Base-by-base conservation (phyloP, 1,140 invertebrate genomes). In the Solenopsis invicta region DNA sequence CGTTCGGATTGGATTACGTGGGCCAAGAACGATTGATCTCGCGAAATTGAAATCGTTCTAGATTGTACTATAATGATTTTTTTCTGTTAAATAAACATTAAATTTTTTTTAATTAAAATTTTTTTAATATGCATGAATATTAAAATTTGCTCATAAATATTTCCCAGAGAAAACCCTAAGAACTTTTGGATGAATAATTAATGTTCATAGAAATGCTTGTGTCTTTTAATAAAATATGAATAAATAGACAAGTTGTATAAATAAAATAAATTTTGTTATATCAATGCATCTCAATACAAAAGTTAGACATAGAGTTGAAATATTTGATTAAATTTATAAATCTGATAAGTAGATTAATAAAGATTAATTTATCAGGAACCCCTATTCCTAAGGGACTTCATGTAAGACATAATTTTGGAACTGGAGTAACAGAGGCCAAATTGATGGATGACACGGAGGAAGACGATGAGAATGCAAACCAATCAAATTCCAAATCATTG, bases 371-470 rank as follows among this genome's bases (percentile, higher is more conserved):
- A 66, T 77, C 85, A 97, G 97, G 97, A 80, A 97, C 97, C 94
- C 94, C 96, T 48, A 96, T 98, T 87, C 97, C 97, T 9, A 93
- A 95, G 77, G 98, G 98, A 6, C 93, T 98, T 2, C 97, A 98
- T 94, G 95, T 98, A 4, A 95, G 97, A 56, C 96, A 98, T 76
- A 97, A 98, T 95, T 94, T 98, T 18, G 90, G 97, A 93, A 98
- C 97, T 37, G 97, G 97, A 13, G 89, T 96, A 80, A 97, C 96
- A 69, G 97, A 98, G 93, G 98, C 97, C 0, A 98, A 98, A 94
- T 93, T 98, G 61, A 92, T 98, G 87, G 96, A 97, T 52, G 91
- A 94, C 13, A 81, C 93, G 54, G 77, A 95, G 66, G 88, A 89
- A 56, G 85, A 91, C 5, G 91, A 94, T 80, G 92, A 95, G 64